Percentiles rank a stretch among this genome's conserved stretches.
Conservation (phyloP, 2,797 vertebrate genomes). For the Microctenopoma lineatum region DNA sequence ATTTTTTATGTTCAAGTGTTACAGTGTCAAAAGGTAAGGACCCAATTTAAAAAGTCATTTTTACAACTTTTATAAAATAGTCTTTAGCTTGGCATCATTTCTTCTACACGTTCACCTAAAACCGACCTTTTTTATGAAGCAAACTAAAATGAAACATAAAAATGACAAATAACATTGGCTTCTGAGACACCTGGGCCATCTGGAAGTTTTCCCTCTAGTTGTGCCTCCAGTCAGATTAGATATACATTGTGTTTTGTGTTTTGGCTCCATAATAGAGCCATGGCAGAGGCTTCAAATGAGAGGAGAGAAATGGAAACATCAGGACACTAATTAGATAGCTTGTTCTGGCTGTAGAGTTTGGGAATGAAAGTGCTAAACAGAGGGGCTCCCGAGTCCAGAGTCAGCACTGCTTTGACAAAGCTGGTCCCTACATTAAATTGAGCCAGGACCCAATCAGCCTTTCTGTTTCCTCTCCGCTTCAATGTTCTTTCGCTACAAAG, state of each 20-base stretch:
- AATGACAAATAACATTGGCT: background rate
- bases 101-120: background rate
- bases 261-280: too few species aligned
- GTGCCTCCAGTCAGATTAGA: background rate
- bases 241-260: background rate
- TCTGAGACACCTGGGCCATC: background rate
- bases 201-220: background rate
- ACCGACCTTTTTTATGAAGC: background rate
- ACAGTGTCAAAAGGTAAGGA: too few species aligned
- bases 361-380: slow-evolving; percentile 10
- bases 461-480: background rate
- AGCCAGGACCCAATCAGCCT: slow-evolving; percentile 17
- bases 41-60: too few species aligned
- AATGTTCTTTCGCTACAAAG: background rate
- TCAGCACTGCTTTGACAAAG: slow-evolving; percentile 32
- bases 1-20: too few species aligned
- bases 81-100: background rate
- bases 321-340: slow-evolving; percentile 34
- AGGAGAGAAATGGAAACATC: slow-evolving; percentile 8
- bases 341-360: slow-evolving; percentile 27
- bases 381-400: slow-evolving; percentile 11
- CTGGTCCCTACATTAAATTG: background rate
- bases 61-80: too few species aligned
- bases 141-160: background rate
- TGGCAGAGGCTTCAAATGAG: slow-evolving; percentile 1